Percentiles rank a stretch among this genome's conserved stretches.
phyloP scores from a whole-genome alignment of 2,113 vertebrate species.

The Sceloporus tristichus region DNA sequence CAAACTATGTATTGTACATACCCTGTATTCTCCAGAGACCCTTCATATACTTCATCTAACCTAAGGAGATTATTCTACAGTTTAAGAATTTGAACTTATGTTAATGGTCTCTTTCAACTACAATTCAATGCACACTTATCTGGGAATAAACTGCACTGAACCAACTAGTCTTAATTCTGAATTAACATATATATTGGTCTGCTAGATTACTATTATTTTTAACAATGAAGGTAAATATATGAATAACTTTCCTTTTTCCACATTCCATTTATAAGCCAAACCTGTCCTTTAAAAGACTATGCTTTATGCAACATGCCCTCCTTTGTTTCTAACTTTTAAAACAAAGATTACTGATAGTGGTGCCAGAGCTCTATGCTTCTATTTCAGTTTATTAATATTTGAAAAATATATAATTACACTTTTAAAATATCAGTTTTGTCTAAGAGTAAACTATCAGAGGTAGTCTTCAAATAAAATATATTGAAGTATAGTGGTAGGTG shows the following conservation, averaged over 20 bases:
- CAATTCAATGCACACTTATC: not conserved
- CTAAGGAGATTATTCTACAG: not conserved
- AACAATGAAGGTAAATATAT: not conserved
- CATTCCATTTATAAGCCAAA: not conserved
- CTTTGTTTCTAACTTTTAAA: slow-evolving; percentile 4
- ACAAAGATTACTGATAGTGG: not conserved
- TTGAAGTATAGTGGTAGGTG: not conserved
- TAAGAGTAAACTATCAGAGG: not conserved
- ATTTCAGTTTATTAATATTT: not conserved
- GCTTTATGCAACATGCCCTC: not conserved
- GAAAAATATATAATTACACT: not conserved
- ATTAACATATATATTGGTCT: not conserved
- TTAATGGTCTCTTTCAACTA: not conserved
- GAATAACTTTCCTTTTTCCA: not conserved
- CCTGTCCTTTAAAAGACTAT: not conserved
- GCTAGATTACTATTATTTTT: not conserved
- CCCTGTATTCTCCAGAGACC: slow-evolving; percentile 20
- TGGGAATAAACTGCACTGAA: not conserved
- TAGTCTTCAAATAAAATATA: not conserved
- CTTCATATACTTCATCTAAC: slow-evolving; percentile 22
- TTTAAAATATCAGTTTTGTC: not conserved
- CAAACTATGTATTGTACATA: slow-evolving; percentile 13
- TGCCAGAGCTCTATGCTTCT: not conserved
- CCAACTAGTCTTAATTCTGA: not conserved
- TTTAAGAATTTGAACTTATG: not conserved